Evolutionary conservation across 2,113 vertebrate genomes (phyloP), one percentile per base, ranked within the genome.

Genomic region (Apaloderma vittatum): DNA sequence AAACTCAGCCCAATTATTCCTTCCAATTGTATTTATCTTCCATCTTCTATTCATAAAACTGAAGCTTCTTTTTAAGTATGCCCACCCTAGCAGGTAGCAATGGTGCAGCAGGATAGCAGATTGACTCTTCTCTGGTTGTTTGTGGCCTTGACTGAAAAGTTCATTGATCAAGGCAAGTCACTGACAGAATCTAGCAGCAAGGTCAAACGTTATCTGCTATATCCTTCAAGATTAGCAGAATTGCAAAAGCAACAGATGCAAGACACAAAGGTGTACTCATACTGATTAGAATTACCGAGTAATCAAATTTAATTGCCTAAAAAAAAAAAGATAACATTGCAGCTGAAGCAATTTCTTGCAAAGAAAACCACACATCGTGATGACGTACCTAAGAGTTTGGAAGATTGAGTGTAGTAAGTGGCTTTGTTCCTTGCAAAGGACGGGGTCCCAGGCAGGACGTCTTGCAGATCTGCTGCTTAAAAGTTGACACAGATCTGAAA

Each of bases 381-480:
- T 27, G 57, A 67, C 26, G 9, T 29, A 66, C 45, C 16, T 51
- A 34, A 43, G 49, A 80, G 23, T 4, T 30, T 27, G 34, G 27
- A 30, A 16, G 7, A 48, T 23, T 66, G 32, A 37, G 14, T 45
- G 51, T 48, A 51, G 5, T 6, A 55, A 77, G 23, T 9, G 51
- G 16, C 21, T 23, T 67, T 88, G 14, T 2, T 82, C 46, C 75
- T 55, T 63, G n/a, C 19, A 66, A 49, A 78, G 22, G 34, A 72
- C 0, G 0, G 30, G 8, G 40, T 55, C 15, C 14, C 20, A 37
- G 49, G 75, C 22, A 66, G 63, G 12, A 32, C 8, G 15, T 13
- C 12, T 78, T 62, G 7, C n/a, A 62, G n/a, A 10, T 59, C 32
- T 82, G 7, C 17, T 58, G 66, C 37, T 72, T 8, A 17, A 65